phyloP scores from a whole-genome alignment of 2,888 invertebrate genomes.

The Helobdella robusta region DNA sequence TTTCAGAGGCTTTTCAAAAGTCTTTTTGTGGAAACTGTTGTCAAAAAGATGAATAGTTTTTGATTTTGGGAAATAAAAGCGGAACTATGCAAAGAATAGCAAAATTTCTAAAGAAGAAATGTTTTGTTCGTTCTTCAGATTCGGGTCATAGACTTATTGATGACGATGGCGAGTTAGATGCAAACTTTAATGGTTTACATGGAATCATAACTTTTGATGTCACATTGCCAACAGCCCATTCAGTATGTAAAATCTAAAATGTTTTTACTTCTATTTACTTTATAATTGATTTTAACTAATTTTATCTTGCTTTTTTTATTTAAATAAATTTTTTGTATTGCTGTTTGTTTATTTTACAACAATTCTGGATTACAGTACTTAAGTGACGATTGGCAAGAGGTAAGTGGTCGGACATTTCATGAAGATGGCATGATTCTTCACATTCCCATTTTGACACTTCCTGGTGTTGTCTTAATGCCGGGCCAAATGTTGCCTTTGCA shows the following conservation, averaged over 20 bases:
- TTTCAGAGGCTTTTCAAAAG: too few species aligned
- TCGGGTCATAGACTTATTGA: too few species aligned
- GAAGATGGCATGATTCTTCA: slow-evolving; percentile 52
- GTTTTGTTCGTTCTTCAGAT: too few species aligned
- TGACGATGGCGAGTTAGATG: not conserved
- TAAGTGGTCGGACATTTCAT: slow-evolving; percentile 59
- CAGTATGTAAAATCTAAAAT: not conserved
- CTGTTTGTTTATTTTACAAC: not conserved
- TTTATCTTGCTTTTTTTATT: not conserved
- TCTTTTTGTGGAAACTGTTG: too few species aligned
- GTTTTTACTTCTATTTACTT: not conserved
- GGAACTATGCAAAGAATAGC: too few species aligned
- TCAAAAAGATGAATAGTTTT: too few species aligned
- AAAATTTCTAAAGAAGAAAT: too few species aligned
- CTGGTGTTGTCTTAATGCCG: slow-evolving; percentile 61
- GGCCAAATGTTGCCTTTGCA: slow-evolving; percentile 71
- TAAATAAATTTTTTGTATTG: not conserved
- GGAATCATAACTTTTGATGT: slow-evolving; percentile 19
- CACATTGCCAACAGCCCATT: slow-evolving; percentile 15
- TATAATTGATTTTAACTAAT: not conserved
- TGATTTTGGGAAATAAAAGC: too few species aligned
- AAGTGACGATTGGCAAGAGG: slow-evolving; percentile 57
- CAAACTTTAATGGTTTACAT: not conserved
- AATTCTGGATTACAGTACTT: slow-evolving; percentile 53
- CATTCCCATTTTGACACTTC: slow-evolving; percentile 57